A percentile compares a stretch with the other conserved stretches of the same genome.
Conservation (phyloP, 2,113 vertebrate genomes). For the Lagopus muta region DNA sequence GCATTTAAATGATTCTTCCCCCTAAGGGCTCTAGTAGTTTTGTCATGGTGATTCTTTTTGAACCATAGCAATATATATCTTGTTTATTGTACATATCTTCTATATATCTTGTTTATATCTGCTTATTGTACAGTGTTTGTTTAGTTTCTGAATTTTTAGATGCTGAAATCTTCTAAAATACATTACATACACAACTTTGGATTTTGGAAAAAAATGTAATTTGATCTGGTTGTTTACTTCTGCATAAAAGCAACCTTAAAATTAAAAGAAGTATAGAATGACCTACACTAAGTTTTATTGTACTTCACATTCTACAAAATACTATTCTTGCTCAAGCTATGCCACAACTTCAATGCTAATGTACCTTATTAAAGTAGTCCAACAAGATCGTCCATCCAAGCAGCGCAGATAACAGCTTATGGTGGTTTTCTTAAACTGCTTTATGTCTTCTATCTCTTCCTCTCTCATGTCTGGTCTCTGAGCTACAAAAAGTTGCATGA, state of each 20-base stretch:
- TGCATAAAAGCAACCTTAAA: not conserved
- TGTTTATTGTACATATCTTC: not conserved
- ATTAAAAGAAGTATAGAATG: not conserved
- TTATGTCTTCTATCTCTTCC: slow-evolving; percentile 95
- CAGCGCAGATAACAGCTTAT: slow-evolving; percentile 99
- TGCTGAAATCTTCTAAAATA: not conserved
- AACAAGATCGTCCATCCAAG: slow-evolving; percentile 97
- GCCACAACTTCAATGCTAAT: not conserved
- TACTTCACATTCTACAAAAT: not conserved
- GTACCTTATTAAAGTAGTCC: slow-evolving; percentile 99
- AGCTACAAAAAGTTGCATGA: slow-evolving; percentile 98
- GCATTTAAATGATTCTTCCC: not conserved
- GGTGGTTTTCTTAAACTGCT: slow-evolving; percentile 99
- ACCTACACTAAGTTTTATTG: not conserved
- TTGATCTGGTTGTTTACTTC: not conserved
- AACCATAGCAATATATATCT: not conserved
- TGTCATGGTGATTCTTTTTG: not conserved
- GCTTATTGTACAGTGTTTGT: not conserved
- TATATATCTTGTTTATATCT: not conserved
- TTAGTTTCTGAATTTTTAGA: not conserved
- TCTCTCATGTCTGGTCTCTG: slow-evolving; percentile 96
- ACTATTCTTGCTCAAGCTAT: not conserved
- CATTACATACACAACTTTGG: not conserved
- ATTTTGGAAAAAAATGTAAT: not conserved
- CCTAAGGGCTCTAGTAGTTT: not conserved